Percentiles rank a stretch among this genome's conserved stretches.
Conservation (phyloP, 2,797 vertebrate species). For the Microcaecilia unicolor region DNA sequence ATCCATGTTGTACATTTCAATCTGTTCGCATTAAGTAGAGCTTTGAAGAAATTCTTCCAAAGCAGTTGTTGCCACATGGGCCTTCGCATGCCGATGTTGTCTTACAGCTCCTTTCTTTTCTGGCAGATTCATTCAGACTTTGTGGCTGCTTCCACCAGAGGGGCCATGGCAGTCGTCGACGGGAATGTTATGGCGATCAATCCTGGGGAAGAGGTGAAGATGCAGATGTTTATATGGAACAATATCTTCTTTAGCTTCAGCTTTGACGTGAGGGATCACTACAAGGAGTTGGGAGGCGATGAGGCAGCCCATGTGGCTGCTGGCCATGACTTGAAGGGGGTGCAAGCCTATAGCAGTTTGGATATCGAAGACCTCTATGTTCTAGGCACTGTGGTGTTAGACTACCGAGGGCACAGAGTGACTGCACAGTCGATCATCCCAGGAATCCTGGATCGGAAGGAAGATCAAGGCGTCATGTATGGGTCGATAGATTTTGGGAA, state of each 20-base stretch:
- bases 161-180: constrained; percentile 13
- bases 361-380: constrained; percentile 57
- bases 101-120: no score
- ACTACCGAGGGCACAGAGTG: constrained; percentile 68
- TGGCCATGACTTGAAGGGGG: constrained; percentile 30
- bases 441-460: constrained; percentile 49
- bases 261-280: constrained; percentile 12
- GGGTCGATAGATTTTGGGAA: constrained; percentile 19
- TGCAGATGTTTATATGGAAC: constrained; percentile 16
- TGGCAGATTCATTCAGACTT: constrained; percentile 12
- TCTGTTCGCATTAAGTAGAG: no score
- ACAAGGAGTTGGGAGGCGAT: constrained; percentile 12
- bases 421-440: constrained; percentile 71
- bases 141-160: constrained; percentile 7
- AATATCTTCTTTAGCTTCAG: constrained; percentile 16
- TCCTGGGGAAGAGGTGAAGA: constrained; percentile 10
- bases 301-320: constrained; percentile 8
- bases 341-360: constrained; percentile 59
- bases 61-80: no score
- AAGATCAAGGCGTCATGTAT: constrained; percentile 18
- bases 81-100: no score
- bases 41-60: no score
- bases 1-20: no score
- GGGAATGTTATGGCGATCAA: constrained; percentile 13
- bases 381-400: constrained; percentile 63